phyloP scores from a whole-genome alignment of 1,140 invertebrate species.

The Nephotettix cincticeps region DNA sequence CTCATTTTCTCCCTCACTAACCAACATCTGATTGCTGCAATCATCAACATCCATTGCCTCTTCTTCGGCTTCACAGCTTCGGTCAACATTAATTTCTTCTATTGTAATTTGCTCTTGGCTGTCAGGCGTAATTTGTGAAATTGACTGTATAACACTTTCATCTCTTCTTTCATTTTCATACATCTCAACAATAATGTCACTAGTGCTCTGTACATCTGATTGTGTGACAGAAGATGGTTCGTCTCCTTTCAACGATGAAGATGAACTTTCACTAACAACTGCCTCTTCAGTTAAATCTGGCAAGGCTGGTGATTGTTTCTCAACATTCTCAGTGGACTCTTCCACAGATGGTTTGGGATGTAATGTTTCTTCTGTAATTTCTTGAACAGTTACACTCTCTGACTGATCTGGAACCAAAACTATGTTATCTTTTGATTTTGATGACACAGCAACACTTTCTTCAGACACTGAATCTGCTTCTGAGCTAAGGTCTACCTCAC shows the following conservation, averaged over 20 bases:
- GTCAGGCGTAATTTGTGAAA: slow-evolving; percentile 10
- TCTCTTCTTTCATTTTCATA: slow-evolving; percentile 26
- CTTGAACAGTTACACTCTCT: no score
- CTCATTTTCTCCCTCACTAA: slow-evolving; percentile 28
- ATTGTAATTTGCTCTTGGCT: background rate
- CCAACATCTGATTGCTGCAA: slow-evolving; percentile 19
- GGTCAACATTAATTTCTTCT: slow-evolving; percentile 27
- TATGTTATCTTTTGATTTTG: background rate
- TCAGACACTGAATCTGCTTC: slow-evolving; percentile 9
- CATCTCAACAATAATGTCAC: slow-evolving; percentile 20
- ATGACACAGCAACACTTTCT: background rate
- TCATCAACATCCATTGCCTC: slow-evolving; percentile 33
- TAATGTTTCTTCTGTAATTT: no score
- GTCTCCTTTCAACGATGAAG: background rate
- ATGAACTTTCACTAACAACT: no score
- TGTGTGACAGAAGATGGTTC: background rate
- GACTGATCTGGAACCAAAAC: background rate
- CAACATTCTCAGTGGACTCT: no score
- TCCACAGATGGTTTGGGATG: no score
- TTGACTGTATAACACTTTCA: slow-evolving; percentile 34
- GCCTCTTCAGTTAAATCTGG: no score
- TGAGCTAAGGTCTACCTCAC: background rate
- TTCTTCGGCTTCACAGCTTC: slow-evolving; percentile 16
- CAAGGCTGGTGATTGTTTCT: no score
- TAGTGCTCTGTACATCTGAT: slow-evolving; percentile 2